Evolutionary conservation across 2,888 invertebrate species (phyloP).

Genomic region (Germaria angustata): DNA sequence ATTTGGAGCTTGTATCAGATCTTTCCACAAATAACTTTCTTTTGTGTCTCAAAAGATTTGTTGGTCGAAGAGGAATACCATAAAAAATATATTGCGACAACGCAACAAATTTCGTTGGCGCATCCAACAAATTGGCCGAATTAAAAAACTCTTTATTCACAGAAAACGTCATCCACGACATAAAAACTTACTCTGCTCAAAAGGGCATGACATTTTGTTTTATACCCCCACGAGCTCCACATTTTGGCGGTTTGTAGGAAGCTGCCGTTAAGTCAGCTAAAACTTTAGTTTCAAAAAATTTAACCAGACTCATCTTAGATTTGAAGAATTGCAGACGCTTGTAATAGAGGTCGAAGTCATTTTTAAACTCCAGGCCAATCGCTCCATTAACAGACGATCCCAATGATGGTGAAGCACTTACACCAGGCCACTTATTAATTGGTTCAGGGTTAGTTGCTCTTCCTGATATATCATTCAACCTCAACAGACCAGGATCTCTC

Average conservation of each 20-base stretch:
- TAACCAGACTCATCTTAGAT: too few relatives aligned
- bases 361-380: conserved; percentile 68
- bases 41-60: not conserved
- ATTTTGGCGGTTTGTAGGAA: conserved; percentile 21
- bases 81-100: not conserved
- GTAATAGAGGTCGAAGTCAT: conserved; percentile 62
- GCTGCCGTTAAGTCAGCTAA: conserved; percentile 23
- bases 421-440: not conserved
- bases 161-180: too few relatives aligned
- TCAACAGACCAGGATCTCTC: not conserved
- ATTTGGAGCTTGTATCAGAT: not conserved
- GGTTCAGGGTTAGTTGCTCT: too few relatives aligned
- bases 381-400: conserved; percentile 58
- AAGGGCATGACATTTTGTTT: conserved; percentile 16
- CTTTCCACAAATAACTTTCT: not conserved
- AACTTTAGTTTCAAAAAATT: too few relatives aligned
- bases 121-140: too few relatives aligned
- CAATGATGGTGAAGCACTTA: conserved; percentile 61
- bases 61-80: not conserved
- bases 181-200: not conserved
- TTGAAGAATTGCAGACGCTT: conserved; percentile 58
- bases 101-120: not conserved
- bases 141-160: too few relatives aligned
- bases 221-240: conserved; percentile 19
- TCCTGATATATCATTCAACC: too few relatives aligned